Evolutionary conservation across 2,888 invertebrate genomes (phyloP).

Genomic region (Drosophila imparisetae): DNA sequence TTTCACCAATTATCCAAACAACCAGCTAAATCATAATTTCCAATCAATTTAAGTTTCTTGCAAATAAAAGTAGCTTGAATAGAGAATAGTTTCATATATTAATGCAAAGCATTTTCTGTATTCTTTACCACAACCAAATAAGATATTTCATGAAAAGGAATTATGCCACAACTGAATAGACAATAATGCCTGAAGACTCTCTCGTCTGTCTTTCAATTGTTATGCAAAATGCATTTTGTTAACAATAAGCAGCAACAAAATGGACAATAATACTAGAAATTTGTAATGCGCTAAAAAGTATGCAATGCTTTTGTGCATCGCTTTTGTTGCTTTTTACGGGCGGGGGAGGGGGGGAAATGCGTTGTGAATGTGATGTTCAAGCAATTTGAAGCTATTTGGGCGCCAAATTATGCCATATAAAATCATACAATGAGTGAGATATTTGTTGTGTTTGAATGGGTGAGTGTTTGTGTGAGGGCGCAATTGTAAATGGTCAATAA

Average conservation of each 20-base stretch:
- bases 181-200: slow-evolving; percentile 3
- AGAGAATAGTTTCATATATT: not conserved
- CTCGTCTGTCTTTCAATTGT: slow-evolving; percentile 4
- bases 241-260: slow-evolving; percentile 10
- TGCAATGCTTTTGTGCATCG: slow-evolving; percentile 15
- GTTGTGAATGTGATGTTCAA: slow-evolving; percentile 60
- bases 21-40: not conserved
- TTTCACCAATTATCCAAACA: not conserved
- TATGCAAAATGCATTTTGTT: slow-evolving; percentile 7
- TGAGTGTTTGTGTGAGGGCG: slow-evolving; percentile 20
- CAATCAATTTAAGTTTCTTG: not conserved
- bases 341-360: no score
- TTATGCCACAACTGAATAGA: not conserved
- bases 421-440: slow-evolving; percentile 37
- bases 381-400: slow-evolving; percentile 68
- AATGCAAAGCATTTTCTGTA: not conserved
- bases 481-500: slow-evolving; percentile 76
- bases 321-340: not conserved
- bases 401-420: slow-evolving; percentile 70
- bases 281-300: slow-evolving; percentile 3
- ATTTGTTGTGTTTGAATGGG: slow-evolving; percentile 10
- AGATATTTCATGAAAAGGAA: not conserved
- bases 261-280: not conserved
- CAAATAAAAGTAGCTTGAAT: not conserved
- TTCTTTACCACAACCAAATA: not conserved